Evolutionary conservation across 1,140 invertebrate species (phyloP).

Genomic region (Drosophila novamexicana): DNA sequence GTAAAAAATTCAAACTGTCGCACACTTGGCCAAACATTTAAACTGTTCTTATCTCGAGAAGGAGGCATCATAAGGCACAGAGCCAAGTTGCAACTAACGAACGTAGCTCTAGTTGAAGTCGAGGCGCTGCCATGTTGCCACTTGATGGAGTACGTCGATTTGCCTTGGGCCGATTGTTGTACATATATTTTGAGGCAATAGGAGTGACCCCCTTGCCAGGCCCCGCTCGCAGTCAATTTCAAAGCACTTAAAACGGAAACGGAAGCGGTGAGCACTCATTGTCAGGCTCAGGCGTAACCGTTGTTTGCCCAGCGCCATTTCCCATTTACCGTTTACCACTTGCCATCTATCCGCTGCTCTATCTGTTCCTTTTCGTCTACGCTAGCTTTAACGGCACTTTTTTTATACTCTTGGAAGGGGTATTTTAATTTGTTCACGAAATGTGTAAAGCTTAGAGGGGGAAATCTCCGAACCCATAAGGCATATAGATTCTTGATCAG

Average conservation of each 20-base stretch:
- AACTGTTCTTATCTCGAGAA: conserved; percentile 69
- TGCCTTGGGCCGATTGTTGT: conserved; percentile 33
- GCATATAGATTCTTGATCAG: too few relatives aligned
- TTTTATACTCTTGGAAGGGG: conserved; percentile 17
- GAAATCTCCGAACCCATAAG: too few relatives aligned
- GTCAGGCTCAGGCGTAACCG: conserved; percentile 68
- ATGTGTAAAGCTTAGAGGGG: neutral
- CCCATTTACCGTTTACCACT: conserved; percentile 48
- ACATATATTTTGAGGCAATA: conserved; percentile 3
- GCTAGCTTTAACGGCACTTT: conserved; percentile 21
- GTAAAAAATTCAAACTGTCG: conserved; percentile 70
- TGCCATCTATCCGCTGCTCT: conserved; percentile 39
- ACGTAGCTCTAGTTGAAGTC: conserved; percentile 5
- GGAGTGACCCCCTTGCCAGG: neutral
- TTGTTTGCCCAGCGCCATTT: conserved; percentile 54
- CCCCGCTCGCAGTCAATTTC: conserved; percentile 41
- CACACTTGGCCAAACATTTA: conserved; percentile 74
- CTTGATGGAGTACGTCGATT: conserved; percentile 59
- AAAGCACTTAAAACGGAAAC: conserved; percentile 69
- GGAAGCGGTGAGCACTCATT: conserved; percentile 76
- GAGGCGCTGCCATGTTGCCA: conserved; percentile 41
- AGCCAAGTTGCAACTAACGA: conserved; percentile 60
- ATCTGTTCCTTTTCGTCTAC: conserved; percentile 10
- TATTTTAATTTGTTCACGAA: neutral
- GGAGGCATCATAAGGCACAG: conserved; percentile 34